Percentiles rank a stretch among this genome's conserved stretches.
phyloP scores from a whole-genome alignment of 2,888 invertebrate genomes.

The Dryadula phaetusa region DNA sequence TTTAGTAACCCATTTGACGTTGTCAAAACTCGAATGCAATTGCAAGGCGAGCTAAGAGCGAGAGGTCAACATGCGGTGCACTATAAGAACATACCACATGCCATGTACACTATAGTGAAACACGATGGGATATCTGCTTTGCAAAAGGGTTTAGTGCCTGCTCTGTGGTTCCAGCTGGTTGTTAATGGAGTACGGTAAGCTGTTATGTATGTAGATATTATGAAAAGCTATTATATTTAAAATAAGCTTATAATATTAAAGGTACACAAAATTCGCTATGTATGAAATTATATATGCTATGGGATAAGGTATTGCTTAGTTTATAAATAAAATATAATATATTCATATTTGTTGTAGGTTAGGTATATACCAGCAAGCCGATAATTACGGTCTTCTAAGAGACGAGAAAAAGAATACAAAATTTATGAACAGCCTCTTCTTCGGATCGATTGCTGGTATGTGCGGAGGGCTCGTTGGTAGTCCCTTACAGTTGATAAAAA shows the following conservation, averaged over 20 bases:
- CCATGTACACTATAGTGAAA: slow-evolving; percentile 88
- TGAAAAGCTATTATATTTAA: neutral
- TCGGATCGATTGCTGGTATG: slow-evolving; percentile 91
- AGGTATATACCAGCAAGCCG: slow-evolving; percentile 90
- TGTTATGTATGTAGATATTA: slow-evolving; percentile 1
- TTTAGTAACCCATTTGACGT: slow-evolving; percentile 96
- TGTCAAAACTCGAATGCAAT: slow-evolving; percentile 93
- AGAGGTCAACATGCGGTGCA: slow-evolving; percentile 85
- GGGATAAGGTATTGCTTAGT: neutral
- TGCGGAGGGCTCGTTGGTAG: slow-evolving; percentile 92
- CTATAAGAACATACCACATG: slow-evolving; percentile 92
- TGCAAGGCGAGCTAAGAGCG: slow-evolving; percentile 91
- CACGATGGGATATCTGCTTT: slow-evolving; percentile 90
- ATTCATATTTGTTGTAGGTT: slow-evolving; percentile 76
- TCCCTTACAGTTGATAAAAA: slow-evolving; percentile 95
- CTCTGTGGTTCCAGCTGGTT: slow-evolving; percentile 91
- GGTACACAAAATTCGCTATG: too few species aligned
- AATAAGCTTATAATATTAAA: neutral
- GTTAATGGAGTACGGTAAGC: slow-evolving; percentile 85
- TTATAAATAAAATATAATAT: neutral
- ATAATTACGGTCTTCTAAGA: slow-evolving; percentile 86
- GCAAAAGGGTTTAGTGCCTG: slow-evolving; percentile 92
- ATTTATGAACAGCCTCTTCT: slow-evolving; percentile 86
- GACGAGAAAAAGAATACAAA: slow-evolving; percentile 87
- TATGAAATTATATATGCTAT: neutral